A percentile compares a stretch with the other conserved stretches of the same genome.
Conservation (phyloP, 92 coral and sea anemone genomes). For the Palythoa grandiflora region DNA sequence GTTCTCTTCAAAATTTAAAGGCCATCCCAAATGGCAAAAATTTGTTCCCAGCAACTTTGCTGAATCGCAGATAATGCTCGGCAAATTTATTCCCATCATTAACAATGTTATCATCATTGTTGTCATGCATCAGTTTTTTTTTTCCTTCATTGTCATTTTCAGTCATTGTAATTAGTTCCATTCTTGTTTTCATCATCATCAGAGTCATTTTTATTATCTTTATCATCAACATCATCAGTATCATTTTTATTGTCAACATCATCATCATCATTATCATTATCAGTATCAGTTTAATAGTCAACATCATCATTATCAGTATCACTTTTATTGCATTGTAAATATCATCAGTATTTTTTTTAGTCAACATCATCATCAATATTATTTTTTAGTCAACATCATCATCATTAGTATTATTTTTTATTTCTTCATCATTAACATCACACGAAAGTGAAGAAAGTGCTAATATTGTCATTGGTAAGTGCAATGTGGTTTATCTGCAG, state of each 20-base stretch:
- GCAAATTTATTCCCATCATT: not conserved
- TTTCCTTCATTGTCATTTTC: too few species aligned
- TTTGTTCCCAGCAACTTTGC: too few species aligned
- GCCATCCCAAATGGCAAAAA: too few species aligned
- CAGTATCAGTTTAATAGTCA: not conserved
- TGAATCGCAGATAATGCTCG: not conserved
- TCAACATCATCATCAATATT: not conserved
- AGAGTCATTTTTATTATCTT: too few species aligned
- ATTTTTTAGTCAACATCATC: not conserved
- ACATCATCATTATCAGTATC: not conserved
- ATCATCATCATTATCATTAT: not conserved
- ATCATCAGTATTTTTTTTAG: too few species aligned
- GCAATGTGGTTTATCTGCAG: conserved; percentile 52
- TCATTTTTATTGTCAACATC: not conserved
- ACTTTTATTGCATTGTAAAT: not conserved
- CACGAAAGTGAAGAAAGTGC: not conserved
- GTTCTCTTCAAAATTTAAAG: too few species aligned
- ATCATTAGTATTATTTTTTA: not conserved
- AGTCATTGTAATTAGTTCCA: too few species aligned
- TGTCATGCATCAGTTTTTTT: too few species aligned
- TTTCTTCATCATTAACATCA: too few species aligned
- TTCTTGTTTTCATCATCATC: too few species aligned
- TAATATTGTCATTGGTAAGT: not conserved
- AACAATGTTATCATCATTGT: too few species aligned
- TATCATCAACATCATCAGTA: too few species aligned